Percentiles rank a stretch among this genome's conserved stretches.
phyloP scores from a whole-genome alignment of 1,140 invertebrate species.

The Teleogryllus occipitalis region DNA sequence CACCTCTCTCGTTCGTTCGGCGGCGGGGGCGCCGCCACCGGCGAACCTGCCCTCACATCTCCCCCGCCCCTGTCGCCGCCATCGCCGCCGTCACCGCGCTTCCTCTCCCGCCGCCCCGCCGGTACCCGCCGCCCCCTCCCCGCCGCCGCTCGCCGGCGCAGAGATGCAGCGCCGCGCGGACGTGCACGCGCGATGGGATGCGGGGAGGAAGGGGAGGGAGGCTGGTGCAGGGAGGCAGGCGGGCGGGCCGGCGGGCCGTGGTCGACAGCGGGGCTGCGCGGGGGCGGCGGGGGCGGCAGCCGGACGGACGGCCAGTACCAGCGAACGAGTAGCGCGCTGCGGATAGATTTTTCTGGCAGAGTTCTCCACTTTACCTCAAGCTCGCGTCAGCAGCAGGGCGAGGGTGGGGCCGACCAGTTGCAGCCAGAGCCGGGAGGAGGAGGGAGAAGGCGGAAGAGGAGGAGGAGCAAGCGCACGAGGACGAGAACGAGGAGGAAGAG shows the following conservation, averaged over 20 bases:
- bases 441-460: neutral
- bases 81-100: no score
- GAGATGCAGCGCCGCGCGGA: neutral
- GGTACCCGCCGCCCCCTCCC: no score
- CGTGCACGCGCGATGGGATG: neutral
- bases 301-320: neutral
- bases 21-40: neutral
- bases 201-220: no score
- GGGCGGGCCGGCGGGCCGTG: no score
- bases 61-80: no score
- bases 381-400: slow-evolving; percentile 1
- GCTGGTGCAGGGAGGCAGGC: no score
- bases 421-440: neutral
- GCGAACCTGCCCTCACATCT: neutral
- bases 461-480: neutral
- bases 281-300: no score
- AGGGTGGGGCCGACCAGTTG: neutral
- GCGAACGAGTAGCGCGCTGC: neutral
- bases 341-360: neutral
- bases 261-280: no score
- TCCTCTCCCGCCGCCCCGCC: no score
- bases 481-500: neutral
- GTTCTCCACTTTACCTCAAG: neutral
- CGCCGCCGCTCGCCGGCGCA: neutral
- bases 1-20: neutral